Base-by-base conservation (phyloP, 2,113 vertebrate genomes). In the Mugil cephalus region DNA sequence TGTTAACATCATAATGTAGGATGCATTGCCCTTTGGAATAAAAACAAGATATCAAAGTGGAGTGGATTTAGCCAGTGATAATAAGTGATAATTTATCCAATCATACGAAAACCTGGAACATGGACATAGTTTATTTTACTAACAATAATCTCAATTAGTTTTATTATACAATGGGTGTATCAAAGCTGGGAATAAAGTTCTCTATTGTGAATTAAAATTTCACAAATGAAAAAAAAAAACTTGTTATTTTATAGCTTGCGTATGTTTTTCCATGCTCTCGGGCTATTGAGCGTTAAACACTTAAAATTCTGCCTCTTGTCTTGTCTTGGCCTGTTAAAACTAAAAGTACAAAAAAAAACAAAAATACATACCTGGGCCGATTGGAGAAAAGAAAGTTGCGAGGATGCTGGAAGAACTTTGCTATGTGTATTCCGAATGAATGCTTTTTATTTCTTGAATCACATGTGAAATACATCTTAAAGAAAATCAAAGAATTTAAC, bases 221-320 rank as follows among this genome's bases (percentile, higher is more conserved):
- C 1, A 55, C 15, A 59, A 46, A 52, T 35, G 38, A 3, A 13
- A 50, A 48, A 53, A 46, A 42, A 1, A 38, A 2, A 4, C 56
- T 8, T n/a, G 10, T 58, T 56, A 64, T 72, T 75, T 61, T 2
- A 65, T 51, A 36, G 50, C 18, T 14, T 52, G 36, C 54, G 54
- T 17, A 68, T 74, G 71, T 80, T 70, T 58, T 62, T 50, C 13
- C 17, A 17, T 48, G 34, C 50, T 45, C 40, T 67, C 45, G 30
- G 24, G 17, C 38, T 47, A 58, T 66, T 54, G 53, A 38, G 40
- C 65, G 42, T 67, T 51, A 35, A 68, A 72, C 53, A 52, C 67
- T 72, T 43, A 14, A 24, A 58, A 43, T 14, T 4, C 58, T 51
- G 50, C 80, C 79, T 34, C 73, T n/a, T n/a, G n/a, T n/a, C n/a